A percentile compares a stretch with the other conserved stretches of the same genome.
phyloP scores from a whole-genome alignment of 2,113 vertebrate genomes.

The Trematomus loennbergii region DNA sequence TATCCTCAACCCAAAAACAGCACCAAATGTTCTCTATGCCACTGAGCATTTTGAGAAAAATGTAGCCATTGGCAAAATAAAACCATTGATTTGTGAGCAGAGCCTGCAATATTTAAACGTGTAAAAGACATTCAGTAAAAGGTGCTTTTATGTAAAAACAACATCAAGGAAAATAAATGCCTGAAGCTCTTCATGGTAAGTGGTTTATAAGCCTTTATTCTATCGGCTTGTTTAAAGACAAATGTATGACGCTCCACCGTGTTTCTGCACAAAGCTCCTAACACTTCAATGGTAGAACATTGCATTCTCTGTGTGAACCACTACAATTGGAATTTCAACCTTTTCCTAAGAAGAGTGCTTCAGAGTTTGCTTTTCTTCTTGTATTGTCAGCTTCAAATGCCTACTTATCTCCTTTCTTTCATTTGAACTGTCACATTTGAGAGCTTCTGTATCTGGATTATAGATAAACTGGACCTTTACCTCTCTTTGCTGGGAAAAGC shows the following conservation, averaged over 20 bases:
- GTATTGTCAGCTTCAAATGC: background rate
- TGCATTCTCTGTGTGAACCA: background rate
- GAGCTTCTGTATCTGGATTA: constrained; percentile 5
- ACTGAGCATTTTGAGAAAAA: constrained; percentile 10
- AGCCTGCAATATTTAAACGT: constrained; percentile 1
- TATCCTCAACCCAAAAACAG: constrained; percentile 2
- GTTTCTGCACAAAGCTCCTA: background rate
- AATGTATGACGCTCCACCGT: background rate
- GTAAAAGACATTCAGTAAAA: constrained; percentile 14
- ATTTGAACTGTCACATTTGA: background rate
- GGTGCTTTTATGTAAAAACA: background rate
- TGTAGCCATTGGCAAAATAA: background rate
- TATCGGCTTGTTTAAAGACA: background rate
- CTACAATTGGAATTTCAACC: background rate
- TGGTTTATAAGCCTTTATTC: constrained; percentile 1
- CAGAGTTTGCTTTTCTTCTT: constrained; percentile 11
- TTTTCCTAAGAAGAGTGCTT: constrained; percentile 9
- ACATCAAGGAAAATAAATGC: constrained; percentile 16
- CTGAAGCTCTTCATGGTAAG: background rate
- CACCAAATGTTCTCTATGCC: background rate
- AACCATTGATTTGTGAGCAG: background rate
- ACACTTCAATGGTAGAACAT: background rate
- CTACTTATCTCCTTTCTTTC: constrained; percentile 18
- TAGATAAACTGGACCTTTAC: constrained; percentile 26
- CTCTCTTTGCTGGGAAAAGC: background rate